Evolutionary conservation across 1,140 invertebrate genomes (phyloP).

Genomic region (Drosophila nikananu): DNA sequence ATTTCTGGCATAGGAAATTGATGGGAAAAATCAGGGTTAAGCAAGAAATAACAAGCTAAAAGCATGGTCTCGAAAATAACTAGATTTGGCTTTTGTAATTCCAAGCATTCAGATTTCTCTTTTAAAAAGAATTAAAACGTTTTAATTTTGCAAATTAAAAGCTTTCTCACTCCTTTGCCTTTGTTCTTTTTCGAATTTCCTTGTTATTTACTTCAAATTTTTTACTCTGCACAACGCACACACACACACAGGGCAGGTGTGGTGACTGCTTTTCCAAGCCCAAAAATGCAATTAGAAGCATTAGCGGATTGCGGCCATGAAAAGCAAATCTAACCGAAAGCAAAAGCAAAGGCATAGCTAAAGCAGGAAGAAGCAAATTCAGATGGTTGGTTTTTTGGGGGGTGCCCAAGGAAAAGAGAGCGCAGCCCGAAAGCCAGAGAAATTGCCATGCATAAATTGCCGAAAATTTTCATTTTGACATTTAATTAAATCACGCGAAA

Average conservation of each 20-base stretch:
- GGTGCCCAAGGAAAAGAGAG: not conserved
- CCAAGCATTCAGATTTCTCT: too few relatives aligned
- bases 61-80: too few relatives aligned
- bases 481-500: conserved; percentile 80
- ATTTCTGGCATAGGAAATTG: not conserved
- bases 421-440: not conserved
- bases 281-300: conserved; percentile 79
- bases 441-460: conserved; percentile 65
- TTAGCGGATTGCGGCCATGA: conserved; percentile 50
- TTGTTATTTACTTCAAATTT: not conserved
- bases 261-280: conserved; percentile 28
- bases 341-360: conserved; percentile 22
- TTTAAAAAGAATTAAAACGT: too few relatives aligned
- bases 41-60: too few relatives aligned
- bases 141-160: too few relatives aligned
- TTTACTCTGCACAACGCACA: not conserved
- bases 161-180: not conserved
- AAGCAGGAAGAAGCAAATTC: conserved; percentile 21
- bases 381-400: not conserved
- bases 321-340: conserved; percentile 39
- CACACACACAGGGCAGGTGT: not conserved
- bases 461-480: conserved; percentile 66
- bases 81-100: too few relatives aligned
- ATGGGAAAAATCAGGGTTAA: too few relatives aligned
- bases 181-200: not conserved